Base-by-base conservation (phyloP, 2,888 invertebrate species). In the Anthoptus insignis region DNA sequence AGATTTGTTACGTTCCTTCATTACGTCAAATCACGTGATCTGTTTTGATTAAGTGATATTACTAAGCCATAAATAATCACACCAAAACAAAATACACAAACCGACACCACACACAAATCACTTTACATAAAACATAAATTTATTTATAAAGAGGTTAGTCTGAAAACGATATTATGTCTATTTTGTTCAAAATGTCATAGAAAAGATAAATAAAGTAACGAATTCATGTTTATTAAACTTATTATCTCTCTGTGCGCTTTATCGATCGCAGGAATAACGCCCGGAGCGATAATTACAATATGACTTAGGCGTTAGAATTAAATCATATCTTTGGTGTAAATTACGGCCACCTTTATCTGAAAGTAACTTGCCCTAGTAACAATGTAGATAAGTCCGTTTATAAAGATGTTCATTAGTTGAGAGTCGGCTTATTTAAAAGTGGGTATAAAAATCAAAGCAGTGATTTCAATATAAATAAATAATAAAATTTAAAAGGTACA, bases 161-260 rank as follows among this genome's bases (percentile, higher is more conserved):
- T 42, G 19, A 42, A 42, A 42, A 1, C 19, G 9, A 19, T 42
- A 42, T 42, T 37, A 54, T 54, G 37, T 34, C 53, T 8, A 37
- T 37, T 54, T 53, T 53, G 39, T 47, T 47, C 13, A 57, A 11
- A 34, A 47, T 56, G 39, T 47, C 21, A 47, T 14, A 22, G 29
- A 60, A 60, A 61, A 53, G 61, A 61, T 61, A 61, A 60, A 42
- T 42, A 42, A 60, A 32, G 42, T 45, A 53, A 45, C 54, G 54
- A 61, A 61, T 61, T 61, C 61, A 54, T 61, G 61, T 61, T 61
- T 54, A 61, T 54, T 61, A 61, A 54, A 61, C 61, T 54, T 45
- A 61, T 54, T 61, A 61, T 61, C 61, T 16, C 32, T 7, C 27
- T 37, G 37, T 49, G 54, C 14, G 61, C 61, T 61, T 61, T 61